phyloP scores from a whole-genome alignment of 2,888 invertebrate species.

The Periphyllus acericola region DNA sequence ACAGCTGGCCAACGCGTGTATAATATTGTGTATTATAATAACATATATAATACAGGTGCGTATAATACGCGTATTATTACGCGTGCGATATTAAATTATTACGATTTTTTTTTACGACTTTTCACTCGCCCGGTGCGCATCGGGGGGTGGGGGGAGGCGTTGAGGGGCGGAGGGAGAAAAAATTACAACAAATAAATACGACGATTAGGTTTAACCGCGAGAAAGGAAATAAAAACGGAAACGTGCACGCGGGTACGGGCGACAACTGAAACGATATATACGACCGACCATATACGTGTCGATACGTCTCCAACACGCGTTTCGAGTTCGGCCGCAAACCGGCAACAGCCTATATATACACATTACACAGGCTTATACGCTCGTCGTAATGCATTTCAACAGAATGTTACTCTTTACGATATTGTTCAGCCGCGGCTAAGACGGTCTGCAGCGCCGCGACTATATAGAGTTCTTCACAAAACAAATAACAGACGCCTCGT shows the following conservation, averaged over 20 bases:
- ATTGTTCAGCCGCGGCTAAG: no score
- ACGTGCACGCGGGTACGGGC: neutral
- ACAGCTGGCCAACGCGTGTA: slow-evolving; percentile 18
- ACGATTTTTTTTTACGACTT: slow-evolving; percentile 31
- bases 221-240: neutral
- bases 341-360: no score
- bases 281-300: no score
- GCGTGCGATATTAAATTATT: neutral
- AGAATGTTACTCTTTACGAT: neutral
- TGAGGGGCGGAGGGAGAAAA: neutral
- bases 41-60: neutral
- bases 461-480: no score
- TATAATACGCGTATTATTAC: neutral
- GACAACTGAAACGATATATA: no score
- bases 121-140: neutral
- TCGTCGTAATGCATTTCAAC: neutral
- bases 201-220: neutral
- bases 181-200: no score
- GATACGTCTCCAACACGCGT: no score
- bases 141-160: neutral
- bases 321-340: no score
- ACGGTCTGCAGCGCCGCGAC: no score
- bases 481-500: no score
- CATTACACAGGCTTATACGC: no score
- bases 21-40: neutral